These are phyloP conservation scores for Pelobates fuscus DNA, from an alignment of 2,113 vertebrate species.

Conservation along the genomic window DNA sequence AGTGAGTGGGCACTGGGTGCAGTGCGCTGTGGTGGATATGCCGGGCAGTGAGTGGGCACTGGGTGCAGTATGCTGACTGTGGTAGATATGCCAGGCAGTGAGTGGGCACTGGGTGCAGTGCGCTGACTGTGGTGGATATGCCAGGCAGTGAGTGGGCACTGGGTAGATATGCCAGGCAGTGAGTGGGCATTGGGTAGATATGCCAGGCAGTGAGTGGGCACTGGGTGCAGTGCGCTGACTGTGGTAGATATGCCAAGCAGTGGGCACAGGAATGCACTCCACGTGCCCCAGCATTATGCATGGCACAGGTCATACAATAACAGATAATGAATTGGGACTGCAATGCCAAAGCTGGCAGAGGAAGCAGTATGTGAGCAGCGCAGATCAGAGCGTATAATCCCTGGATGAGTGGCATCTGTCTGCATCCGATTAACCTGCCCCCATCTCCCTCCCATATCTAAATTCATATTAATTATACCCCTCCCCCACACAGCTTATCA, in stretches of 20 bases:
- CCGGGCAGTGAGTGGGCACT: neutral
- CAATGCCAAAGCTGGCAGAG: constrained; percentile 1
- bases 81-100: neutral
- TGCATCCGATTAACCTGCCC: constrained; percentile 39
- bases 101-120: neutral
- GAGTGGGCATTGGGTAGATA: neutral
- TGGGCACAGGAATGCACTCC: neutral
- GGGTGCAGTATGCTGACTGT: too few species aligned
- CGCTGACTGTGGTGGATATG: neutral
- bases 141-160: neutral
- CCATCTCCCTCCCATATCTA: constrained; percentile 19
- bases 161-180: neutral
- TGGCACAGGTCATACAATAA: constrained; percentile 48
- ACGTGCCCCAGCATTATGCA: too few species aligned
- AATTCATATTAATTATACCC: constrained; percentile 44
- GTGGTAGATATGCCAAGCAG: neutral
- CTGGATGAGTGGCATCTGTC: constrained; percentile 49
- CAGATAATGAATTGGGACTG: constrained; percentile 32
- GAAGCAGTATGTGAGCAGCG: constrained; percentile 37
- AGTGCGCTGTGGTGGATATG: neutral
- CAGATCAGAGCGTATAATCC: constrained; percentile 37
- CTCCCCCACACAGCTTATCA: constrained; percentile 26
- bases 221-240: neutral
- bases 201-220: neutral
- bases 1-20: neutral